Conservation (phyloP, 1,140 invertebrate species). For the Aphelenchoides fujianensis region DNA sequence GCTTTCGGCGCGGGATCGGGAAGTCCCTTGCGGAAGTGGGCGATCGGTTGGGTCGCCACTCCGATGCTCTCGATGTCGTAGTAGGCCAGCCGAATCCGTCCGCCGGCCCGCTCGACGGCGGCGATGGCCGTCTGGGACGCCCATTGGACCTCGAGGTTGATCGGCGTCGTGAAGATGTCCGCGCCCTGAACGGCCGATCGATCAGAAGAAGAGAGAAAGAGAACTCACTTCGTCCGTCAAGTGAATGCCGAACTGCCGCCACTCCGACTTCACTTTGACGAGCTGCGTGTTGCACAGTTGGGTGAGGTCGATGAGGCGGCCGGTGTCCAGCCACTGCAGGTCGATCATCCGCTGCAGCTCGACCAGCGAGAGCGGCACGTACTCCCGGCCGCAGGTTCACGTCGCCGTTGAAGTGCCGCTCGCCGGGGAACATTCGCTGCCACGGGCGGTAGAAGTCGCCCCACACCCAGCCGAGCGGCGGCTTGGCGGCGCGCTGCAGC, state of each 20-base stretch:
- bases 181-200: conserved; percentile 69
- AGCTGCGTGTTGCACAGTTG: conserved; percentile 78
- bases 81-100: conserved; percentile 87
- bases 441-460: conserved; percentile 59
- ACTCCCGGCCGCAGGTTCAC: conserved; percentile 75
- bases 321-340: conserved; percentile 75
- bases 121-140: conserved; percentile 86
- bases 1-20: conserved; percentile 84
- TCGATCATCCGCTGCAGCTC: conserved; percentile 84
- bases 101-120: conserved; percentile 88
- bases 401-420: conserved; percentile 57
- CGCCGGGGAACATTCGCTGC: conserved; percentile 59
- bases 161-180: conserved; percentile 80
- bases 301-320: conserved; percentile 82
- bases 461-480: conserved; percentile 61
- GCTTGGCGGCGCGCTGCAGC: conserved; percentile 56
- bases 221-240: conserved; percentile 79
- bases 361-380: conserved; percentile 80
- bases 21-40: conserved; percentile 79
- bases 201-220: conserved; percentile 18
- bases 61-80: conserved; percentile 78
- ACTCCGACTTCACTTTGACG: conserved; percentile 71
- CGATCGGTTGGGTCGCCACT: conserved; percentile 73
- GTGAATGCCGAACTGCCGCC: conserved; percentile 83
- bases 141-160: conserved; percentile 97